These are phyloP conservation scores for Nomada fucata DNA, from an alignment of 2,888 invertebrate species.

Conservation along the genomic window DNA sequence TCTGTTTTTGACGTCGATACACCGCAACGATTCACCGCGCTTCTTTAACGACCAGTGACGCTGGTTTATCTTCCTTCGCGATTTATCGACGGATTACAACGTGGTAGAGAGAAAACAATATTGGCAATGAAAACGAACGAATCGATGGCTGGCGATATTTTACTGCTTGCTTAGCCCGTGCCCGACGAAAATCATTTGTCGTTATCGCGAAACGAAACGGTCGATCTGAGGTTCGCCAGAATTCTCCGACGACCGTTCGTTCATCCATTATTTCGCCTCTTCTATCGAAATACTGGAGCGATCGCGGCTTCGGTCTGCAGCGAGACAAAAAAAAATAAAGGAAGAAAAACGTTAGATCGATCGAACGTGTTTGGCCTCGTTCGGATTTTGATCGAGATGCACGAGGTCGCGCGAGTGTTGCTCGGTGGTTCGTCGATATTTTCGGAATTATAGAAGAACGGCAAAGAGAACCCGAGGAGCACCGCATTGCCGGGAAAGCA, in stretches of 20 bases:
- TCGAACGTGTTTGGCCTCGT: background rate
- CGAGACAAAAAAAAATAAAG: slow-evolving; percentile 4
- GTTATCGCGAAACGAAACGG: slow-evolving; percentile 24
- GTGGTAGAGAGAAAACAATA: slow-evolving; percentile 33
- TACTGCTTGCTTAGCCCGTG: slow-evolving; percentile 26
- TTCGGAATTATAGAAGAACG: background rate
- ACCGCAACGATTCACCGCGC: slow-evolving; percentile 25
- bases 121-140: slow-evolving; percentile 48
- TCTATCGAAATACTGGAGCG: background rate
- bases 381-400: too few relatives aligned
- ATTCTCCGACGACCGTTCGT: background rate
- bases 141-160: slow-evolving; percentile 49
- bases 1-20: background rate
- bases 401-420: too few relatives aligned
- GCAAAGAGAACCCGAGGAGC: background rate
- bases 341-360: background rate
- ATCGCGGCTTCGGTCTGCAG: background rate
- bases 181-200: slow-evolving; percentile 32
- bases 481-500: too few relatives aligned
- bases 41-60: slow-evolving; percentile 31
- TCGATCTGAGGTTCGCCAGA: slow-evolving; percentile 4
- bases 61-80: slow-evolving; percentile 42
- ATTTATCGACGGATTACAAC: slow-evolving; percentile 61
- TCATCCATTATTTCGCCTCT: slow-evolving; percentile 5
- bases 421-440: slow-evolving; percentile 14